These are phyloP conservation scores for Andrena bicolor DNA, from an alignment of 2,888 invertebrate species.

Conservation along the genomic window DNA sequence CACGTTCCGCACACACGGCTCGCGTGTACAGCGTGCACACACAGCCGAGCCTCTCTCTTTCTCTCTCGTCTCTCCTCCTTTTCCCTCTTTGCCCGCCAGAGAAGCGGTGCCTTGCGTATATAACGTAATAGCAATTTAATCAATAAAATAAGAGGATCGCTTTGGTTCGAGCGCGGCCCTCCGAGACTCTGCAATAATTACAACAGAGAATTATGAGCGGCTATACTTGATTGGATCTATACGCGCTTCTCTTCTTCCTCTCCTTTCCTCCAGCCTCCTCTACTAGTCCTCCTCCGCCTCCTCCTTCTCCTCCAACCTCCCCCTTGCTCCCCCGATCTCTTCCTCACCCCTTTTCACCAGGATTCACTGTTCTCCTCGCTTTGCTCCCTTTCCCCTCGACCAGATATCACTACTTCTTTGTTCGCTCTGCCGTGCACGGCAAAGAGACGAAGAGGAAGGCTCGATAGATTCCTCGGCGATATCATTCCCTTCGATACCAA, in stretches of 20 bases:
- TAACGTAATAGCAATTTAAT: constrained; percentile 83
- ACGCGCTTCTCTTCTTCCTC: constrained; percentile 68
- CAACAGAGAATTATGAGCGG: constrained; percentile 83
- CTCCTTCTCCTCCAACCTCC: constrained; percentile 14
- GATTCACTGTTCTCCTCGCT: constrained; percentile 31
- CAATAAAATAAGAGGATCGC: constrained; percentile 82
- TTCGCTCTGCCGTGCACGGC: constrained; percentile 19
- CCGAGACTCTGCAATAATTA: constrained; percentile 82
- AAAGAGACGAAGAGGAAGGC: background rate
- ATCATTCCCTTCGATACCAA: background rate
- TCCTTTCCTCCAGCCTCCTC: constrained; percentile 14
- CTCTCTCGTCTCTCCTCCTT: background rate
- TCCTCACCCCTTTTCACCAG: constrained; percentile 50
- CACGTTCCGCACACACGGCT: constrained; percentile 26
- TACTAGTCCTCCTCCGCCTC: constrained; percentile 26
- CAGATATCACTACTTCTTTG: constrained; percentile 33
- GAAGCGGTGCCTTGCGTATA: constrained; percentile 67
- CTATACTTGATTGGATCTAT: constrained; percentile 83
- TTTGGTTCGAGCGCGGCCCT: constrained; percentile 73
- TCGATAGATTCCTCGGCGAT: constrained; percentile 6
- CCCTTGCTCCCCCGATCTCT: constrained; percentile 41
- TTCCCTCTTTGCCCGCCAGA: constrained; percentile 3
- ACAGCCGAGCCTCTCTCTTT: background rate
- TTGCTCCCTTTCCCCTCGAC: constrained; percentile 36
- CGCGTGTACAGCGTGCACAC: constrained; percentile 32